Conservation (phyloP, 2,113 vertebrate genomes). For the Herpailurus yagouaroundi region DNA sequence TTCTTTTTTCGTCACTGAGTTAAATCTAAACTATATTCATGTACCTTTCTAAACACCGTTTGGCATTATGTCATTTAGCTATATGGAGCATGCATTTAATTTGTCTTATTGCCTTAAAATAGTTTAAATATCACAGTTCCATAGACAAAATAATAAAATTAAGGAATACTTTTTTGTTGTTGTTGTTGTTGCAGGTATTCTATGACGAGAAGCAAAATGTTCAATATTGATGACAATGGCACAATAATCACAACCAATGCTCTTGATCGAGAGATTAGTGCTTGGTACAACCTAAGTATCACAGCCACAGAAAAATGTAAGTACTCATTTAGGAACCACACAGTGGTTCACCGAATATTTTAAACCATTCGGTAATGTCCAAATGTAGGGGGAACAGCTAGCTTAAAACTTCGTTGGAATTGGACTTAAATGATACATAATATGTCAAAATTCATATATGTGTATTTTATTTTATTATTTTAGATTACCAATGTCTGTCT, state of each 20-base stretch:
- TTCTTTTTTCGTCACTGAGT: neutral
- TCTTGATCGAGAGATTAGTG: slow-evolving; percentile 91
- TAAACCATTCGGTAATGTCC: neutral
- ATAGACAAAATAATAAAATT: slow-evolving; percentile 45
- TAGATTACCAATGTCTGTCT: neutral
- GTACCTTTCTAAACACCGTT: slow-evolving; percentile 63
- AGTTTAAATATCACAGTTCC: slow-evolving; percentile 12
- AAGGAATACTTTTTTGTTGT: neutral
- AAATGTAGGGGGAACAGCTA: rapidly evolving
- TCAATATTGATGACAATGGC: slow-evolving; percentile 92
- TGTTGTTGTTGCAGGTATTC: slow-evolving; percentile 89
- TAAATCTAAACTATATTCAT: slow-evolving; percentile 75
- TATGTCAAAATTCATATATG: neutral
- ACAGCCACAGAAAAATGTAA: slow-evolving; percentile 93
- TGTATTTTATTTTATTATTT: neutral
- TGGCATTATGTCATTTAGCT: neutral
- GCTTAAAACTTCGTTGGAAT: neutral
- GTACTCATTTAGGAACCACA: slow-evolving; percentile 52
- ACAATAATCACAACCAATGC: slow-evolving; percentile 86
- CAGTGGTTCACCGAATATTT: rapidly evolving
- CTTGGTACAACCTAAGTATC: slow-evolving; percentile 94
- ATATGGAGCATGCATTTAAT: slow-evolving; percentile 58
- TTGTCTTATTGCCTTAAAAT: slow-evolving; percentile 62
- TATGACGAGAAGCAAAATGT: slow-evolving; percentile 85
- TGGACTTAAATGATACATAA: neutral